phyloP scores from a whole-genome alignment of 2,797 vertebrate genomes.

The Spinus olivaceus region DNA sequence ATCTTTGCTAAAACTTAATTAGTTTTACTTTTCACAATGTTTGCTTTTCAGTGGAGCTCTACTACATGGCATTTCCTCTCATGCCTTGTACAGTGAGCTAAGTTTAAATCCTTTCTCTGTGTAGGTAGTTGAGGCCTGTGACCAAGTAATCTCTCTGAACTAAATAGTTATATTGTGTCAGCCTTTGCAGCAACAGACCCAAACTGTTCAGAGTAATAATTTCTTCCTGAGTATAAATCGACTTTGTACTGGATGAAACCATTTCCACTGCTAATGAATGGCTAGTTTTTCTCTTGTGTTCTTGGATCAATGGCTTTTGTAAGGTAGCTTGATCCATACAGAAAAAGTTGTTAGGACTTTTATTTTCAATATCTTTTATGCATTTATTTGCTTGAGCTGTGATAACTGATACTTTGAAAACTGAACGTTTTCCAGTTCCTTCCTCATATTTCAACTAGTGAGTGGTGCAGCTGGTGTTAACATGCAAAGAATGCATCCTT shows the following conservation, averaged over 20 bases:
- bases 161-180: slow-evolving; percentile 16
- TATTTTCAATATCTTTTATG: not conserved
- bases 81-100: not conserved
- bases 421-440: not conserved
- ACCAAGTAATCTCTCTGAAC: not conserved
- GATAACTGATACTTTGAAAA: not conserved
- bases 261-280: not conserved
- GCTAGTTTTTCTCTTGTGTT: not conserved
- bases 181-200: not conserved
- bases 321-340: not conserved
- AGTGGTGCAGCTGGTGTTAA: not conserved
- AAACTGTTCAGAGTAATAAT: not conserved
- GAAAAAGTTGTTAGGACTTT: not conserved
- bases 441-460: not conserved
- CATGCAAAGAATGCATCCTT: not conserved
- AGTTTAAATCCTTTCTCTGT: not conserved
- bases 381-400: not conserved
- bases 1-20: not conserved
- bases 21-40: not conserved
- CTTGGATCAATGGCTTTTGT: not conserved
- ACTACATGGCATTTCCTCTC: not conserved
- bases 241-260: not conserved
- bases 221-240: not conserved
- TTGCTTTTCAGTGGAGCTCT: not conserved
- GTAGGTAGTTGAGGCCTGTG: not conserved